A percentile compares a stretch with the other conserved stretches of the same genome.
phyloP scores from a whole-genome alignment of 2,113 vertebrate species.

The Peromyscus polionotus region DNA sequence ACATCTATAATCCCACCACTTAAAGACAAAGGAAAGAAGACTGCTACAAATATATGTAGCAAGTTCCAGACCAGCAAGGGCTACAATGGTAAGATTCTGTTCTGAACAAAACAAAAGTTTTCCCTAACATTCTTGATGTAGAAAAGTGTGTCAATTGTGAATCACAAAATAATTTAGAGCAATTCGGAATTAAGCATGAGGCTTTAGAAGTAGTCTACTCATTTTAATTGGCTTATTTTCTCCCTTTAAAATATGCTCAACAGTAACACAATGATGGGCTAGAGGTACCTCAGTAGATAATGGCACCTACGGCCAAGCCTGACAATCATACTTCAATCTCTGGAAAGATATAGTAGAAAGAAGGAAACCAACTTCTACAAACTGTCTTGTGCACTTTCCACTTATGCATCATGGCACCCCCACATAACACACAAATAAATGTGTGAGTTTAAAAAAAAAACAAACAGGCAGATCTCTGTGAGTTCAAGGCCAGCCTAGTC shows the following conservation, averaged over 20 bases:
- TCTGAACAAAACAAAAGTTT: neutral
- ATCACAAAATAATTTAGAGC: conserved; percentile 17
- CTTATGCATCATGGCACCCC: neutral
- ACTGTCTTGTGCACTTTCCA: neutral
- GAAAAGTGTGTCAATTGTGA: conserved; percentile 18
- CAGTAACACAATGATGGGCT: neutral
- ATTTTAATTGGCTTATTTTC: conserved; percentile 36
- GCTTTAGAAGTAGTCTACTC: neutral
- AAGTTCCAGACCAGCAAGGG: neutral
- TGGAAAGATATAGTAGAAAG: neutral
- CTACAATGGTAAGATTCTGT: neutral
- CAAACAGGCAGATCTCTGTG: neutral
- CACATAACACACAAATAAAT: neutral
- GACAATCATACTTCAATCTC: neutral
- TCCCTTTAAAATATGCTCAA: neutral
- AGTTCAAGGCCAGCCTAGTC: neutral
- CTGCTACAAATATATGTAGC: neutral
- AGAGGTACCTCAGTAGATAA: neutral
- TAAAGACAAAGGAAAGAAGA: neutral
- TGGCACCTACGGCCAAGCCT: neutral
- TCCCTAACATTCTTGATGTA: neutral
- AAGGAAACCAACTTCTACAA: neutral
- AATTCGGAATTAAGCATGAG: conserved; percentile 3
- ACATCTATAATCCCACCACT: neutral
- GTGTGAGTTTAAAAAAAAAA: neutral